phyloP scores from a whole-genome alignment of 2,888 invertebrate genomes.

The Eucera pruinosa region DNA sequence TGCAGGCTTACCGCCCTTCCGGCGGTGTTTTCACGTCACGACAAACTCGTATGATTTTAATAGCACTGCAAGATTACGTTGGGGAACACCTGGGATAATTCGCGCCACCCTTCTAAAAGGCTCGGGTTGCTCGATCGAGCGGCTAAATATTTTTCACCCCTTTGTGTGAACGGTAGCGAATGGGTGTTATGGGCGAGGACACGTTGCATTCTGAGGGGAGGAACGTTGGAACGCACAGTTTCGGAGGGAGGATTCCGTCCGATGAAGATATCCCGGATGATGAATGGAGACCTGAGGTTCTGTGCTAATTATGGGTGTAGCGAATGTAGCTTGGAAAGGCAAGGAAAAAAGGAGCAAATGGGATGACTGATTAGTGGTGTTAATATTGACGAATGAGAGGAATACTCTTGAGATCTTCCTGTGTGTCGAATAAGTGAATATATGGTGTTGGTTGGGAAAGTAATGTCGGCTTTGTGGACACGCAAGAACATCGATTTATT shows the following conservation, averaged over 20 bases:
- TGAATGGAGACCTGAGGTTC: conserved; percentile 21
- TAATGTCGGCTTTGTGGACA: not conserved
- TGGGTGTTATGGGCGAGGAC: not conserved
- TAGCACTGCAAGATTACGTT: conserved; percentile 24
- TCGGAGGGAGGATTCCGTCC: not conserved
- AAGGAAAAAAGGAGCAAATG: not conserved
- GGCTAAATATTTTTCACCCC: conserved; percentile 46
- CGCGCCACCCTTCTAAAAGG: conserved; percentile 20
- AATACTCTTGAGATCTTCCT: not conserved
- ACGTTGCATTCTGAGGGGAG: not conserved
- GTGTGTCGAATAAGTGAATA: not conserved
- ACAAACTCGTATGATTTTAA: conserved; percentile 35
- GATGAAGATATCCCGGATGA: conserved; percentile 27
- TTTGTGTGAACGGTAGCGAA: conserved; percentile 15
- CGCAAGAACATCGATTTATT: too few relatives aligned
- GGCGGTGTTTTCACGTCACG: conserved; percentile 25
- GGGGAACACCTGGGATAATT: conserved; percentile 49
- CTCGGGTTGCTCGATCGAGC: conserved; percentile 35
- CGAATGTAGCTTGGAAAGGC: not conserved
- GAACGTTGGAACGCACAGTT: too few relatives aligned
- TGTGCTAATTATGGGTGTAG: conserved; percentile 20
- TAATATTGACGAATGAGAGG: conserved; percentile 33
- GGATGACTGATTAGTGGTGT: conserved; percentile 27
- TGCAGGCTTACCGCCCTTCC: conserved; percentile 61
- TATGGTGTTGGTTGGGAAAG: not conserved